phyloP scores from a whole-genome alignment of 2,113 vertebrate genomes.

The Pelusios castaneus region DNA sequence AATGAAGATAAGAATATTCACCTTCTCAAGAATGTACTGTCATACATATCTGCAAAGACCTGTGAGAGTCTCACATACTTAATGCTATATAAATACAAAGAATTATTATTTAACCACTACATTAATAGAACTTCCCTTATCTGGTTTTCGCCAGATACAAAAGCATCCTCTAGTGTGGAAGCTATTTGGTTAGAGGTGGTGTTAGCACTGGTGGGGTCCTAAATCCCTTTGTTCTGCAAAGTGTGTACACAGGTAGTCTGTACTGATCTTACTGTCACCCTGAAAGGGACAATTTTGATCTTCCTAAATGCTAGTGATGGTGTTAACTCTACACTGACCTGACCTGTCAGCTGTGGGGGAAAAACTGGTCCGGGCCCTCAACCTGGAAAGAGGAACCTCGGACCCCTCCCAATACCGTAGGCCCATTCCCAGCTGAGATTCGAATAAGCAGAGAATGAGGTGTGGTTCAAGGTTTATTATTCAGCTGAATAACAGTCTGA shows the following conservation, averaged over 20 bases:
- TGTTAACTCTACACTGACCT: background rate
- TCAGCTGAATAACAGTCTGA: too few species aligned
- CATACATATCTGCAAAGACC: background rate
- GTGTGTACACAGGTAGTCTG: background rate
- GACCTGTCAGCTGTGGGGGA: background rate
- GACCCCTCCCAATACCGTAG: too few species aligned
- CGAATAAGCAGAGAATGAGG: too few species aligned
- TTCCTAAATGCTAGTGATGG: background rate
- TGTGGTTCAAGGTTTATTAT: too few species aligned
- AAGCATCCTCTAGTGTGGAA: background rate
- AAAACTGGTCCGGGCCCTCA: too few species aligned
- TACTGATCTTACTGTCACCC: background rate
- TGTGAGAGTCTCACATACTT: background rate
- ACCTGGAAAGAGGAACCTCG: too few species aligned
- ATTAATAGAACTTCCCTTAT: background rate
- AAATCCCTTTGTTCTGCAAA: background rate
- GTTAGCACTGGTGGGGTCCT: background rate
- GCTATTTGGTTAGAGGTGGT: background rate
- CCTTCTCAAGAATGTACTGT: constrained; percentile 12
- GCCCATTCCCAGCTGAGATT: too few species aligned
- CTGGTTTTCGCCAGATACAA: background rate
- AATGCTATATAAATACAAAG: background rate
- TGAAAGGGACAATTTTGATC: background rate
- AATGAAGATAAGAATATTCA: constrained; percentile 42
- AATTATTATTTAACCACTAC: constrained; percentile 19